These are phyloP conservation scores for Drosophila pandora DNA, from an alignment of 1,140 invertebrate species.

Conservation along the genomic window DNA sequence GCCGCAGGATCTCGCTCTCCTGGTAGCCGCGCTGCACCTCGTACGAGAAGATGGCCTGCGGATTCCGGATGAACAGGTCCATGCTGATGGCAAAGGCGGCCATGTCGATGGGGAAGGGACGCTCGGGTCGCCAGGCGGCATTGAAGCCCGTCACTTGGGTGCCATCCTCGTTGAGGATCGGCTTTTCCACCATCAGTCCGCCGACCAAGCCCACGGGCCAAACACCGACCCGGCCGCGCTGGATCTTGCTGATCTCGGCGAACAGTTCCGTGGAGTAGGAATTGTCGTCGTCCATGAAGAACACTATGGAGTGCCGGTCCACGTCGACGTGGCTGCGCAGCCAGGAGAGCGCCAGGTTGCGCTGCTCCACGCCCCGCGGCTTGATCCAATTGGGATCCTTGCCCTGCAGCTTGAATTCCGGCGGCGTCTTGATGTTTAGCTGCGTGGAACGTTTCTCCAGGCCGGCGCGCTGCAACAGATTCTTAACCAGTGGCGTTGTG, in stretches of 20 bases:
- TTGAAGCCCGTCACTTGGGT: conserved; percentile 93
- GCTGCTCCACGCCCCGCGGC: conserved; percentile 96
- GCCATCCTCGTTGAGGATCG: conserved; percentile 87
- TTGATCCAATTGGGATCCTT: conserved; percentile 94
- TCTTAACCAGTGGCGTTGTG: conserved; percentile 91
- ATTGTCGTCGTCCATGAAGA: conserved; percentile 99
- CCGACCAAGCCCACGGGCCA: conserved; percentile 99
- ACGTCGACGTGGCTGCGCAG: conserved; percentile 88
- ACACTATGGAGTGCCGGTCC: conserved; percentile 91
- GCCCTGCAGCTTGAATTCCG: conserved; percentile 87
- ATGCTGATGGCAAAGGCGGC: conserved; percentile 98
- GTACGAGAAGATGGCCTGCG: conserved; percentile 92
- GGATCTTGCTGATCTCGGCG: conserved; percentile 88
- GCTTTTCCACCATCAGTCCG: conserved; percentile 93
- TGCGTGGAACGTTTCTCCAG: conserved; percentile 69
- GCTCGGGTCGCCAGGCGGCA: conserved; percentile 92
- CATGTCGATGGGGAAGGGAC: conserved; percentile 99
- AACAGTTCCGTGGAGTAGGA: conserved; percentile 90
- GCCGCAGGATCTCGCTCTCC: conserved; percentile 94
- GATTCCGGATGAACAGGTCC: conserved; percentile 89
- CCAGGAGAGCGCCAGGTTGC: conserved; percentile 96
- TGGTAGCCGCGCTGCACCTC: conserved; percentile 93
- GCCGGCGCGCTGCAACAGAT: conserved; percentile 89
- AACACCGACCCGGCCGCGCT: conserved; percentile 91
- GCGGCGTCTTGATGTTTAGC: conserved; percentile 85